Base-by-base conservation (phyloP, 2,888 invertebrate species). In the Aleiodes testaceus region DNA sequence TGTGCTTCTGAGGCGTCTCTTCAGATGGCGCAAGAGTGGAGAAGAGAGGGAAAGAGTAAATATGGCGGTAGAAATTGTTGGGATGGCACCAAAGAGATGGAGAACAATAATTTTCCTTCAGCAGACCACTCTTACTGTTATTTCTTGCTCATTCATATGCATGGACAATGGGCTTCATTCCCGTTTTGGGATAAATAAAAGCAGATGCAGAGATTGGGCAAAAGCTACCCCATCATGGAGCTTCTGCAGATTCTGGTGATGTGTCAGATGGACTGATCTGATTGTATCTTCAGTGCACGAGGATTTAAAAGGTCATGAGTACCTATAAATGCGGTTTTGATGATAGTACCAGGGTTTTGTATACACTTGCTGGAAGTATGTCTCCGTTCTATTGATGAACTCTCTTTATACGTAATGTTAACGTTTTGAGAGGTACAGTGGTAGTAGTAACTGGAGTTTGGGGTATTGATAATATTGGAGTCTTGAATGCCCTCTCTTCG, bases 311-410 rank as follows among this genome's bases (percentile, higher is more conserved):
- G 74, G 73, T 74, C 75, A 76, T 76, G 75, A 77, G 45, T 45
- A 55, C 67, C 49, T 50, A 49, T 45, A 66, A 53, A 55, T 63
- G 66, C 68, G 67, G 63, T 52, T 68, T 65, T 64, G 69, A 68
- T 53, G 55, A 50, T 44, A 45, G 47, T 44, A 59, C n/a, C 22
- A 18, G 53, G 71, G 77, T 75, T 75, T 74, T 73, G 77, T 74
- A 75, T 77, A 75, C 76, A 75, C 74, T 78, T 78, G 64, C 11
- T 36, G 36, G 36, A 6, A 22, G 50, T 50, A 20, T 14, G 14
- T 50, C 50, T 6, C 20, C 74, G 71, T 74, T 66, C 81, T 79
- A 81, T 82, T 80, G 82, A 82, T 79, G 79, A 81, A 79, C 79
- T 73, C 76, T 75, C 76, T 78, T 78, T 77, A 74, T 75, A 75